phyloP scores from a whole-genome alignment of 2,888 invertebrate genomes.

The Agrotis clavis region DNA sequence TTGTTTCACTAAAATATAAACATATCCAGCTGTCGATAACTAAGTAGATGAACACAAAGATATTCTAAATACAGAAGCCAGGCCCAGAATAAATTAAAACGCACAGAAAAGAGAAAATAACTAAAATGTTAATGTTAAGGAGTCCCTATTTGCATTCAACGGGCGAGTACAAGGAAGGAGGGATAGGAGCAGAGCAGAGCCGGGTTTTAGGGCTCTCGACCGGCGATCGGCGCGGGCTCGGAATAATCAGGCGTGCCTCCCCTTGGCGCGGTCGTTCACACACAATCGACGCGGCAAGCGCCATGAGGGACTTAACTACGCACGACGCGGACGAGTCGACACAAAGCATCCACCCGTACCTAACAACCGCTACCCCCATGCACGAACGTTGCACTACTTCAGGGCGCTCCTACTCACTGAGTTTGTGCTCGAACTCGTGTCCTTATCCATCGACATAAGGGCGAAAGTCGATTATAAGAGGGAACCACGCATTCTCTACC shows the following conservation, averaged over 20 bases:
- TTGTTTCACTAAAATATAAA: conserved; percentile 60
- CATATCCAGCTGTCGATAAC: conserved; percentile 50
- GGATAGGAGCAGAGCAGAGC: conserved; percentile 71
- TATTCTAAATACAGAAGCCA: conserved; percentile 56
- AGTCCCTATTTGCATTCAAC: conserved; percentile 84
- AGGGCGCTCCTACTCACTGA: conserved; percentile 47
- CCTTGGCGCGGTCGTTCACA: conserved; percentile 90
- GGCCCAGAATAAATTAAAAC: conserved; percentile 72
- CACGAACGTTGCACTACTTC: conserved; percentile 78
- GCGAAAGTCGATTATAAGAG: conserved; percentile 43
- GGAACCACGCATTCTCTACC: conserved; percentile 74
- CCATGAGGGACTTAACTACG: conserved; percentile 87
- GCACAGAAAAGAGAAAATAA: conserved; percentile 68
- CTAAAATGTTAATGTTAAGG: conserved; percentile 75
- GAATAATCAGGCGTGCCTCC: conserved; percentile 88
- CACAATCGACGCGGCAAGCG: conserved; percentile 86
- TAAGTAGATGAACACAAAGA: conserved; percentile 48
- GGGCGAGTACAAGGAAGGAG: conserved; percentile 71
- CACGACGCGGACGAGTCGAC: conserved; percentile 81
- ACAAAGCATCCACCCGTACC: conserved; percentile 87
- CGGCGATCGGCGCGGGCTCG: conserved; percentile 84
- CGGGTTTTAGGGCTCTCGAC: conserved; percentile 86
- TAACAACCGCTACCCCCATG: conserved; percentile 81
- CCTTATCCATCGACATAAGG: conserved; percentile 57
- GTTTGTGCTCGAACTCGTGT: conserved; percentile 61